Base-by-base conservation (phyloP, 2,888 invertebrate genomes). In the Leucophora obtusa region DNA sequence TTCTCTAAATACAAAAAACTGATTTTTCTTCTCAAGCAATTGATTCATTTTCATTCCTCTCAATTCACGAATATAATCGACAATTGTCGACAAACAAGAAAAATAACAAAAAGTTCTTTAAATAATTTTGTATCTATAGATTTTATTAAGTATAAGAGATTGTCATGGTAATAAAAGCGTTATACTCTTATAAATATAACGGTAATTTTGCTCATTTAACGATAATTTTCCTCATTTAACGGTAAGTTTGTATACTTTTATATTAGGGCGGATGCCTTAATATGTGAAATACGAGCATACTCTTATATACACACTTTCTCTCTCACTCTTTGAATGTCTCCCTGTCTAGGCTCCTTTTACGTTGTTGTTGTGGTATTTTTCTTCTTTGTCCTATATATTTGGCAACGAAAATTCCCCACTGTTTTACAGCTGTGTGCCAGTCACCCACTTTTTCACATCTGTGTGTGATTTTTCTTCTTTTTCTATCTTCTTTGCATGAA, bases 251-350 rank as follows among this genome's bases (percentile, higher is more conserved):
- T 38, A 11, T 11, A 38, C 1, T 59, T 53, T 21, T 14, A 24
- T 4, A 15, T 82, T 78, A 74, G 82, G 83, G 82, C 81, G 82
- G 82, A 82, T 82, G 74, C 82, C 80, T 71, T 28, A 17, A 1
- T 11, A 33, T 58, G 59, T 62, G 11, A 24, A 2, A 24, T 14
- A n/a, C 58, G 58, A 71, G 51, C 43, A 43, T 54, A 56, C 60
- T 24, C 7, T 62, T 17, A 51, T 24, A 15, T 58, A 15, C 11
- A 54, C n/a, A 24, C 43, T 11, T 59, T 35, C 11, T 21, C 11
- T 54, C 35, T 24, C 58, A 15, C 35, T 51, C 15, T 11, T 54
- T n/a, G n/a, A n/a, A n/a, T n/a, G n/a, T n/a, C n/a, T 9, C 11
- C 47, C 15, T 38, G 21, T 65, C 21, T 33, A 11, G 18, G 38